phyloP scores from a whole-genome alignment of 2,888 invertebrate genomes.

The Sisyra nigra region DNA sequence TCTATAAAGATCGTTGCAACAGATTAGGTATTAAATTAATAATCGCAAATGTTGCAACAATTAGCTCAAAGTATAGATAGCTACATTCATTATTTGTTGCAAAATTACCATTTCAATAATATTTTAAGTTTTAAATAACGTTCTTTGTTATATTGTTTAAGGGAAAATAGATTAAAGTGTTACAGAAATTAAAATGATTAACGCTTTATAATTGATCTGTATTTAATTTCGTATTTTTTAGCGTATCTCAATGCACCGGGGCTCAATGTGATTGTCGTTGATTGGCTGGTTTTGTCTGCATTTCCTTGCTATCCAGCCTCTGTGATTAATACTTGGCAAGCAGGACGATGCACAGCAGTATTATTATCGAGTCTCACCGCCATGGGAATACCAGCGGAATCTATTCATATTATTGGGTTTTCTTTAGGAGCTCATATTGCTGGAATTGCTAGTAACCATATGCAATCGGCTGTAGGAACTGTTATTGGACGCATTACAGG shows the following conservation, averaged over 20 bases:
- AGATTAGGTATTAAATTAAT: no score
- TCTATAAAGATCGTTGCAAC: no score
- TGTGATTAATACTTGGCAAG: conserved; percentile 38
- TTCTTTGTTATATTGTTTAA: neutral
- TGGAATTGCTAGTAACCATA: conserved; percentile 25
- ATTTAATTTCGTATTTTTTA: no score
- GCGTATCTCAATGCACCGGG: conserved; percentile 23
- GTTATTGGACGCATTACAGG: conserved; percentile 26
- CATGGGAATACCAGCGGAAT: conserved; percentile 21
- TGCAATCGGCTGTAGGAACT: conserved; percentile 19
- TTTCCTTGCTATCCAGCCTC: conserved; percentile 39
- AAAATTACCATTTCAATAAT: neutral
- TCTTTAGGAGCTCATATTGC: conserved; percentile 40
- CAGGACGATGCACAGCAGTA: conserved; percentile 36
- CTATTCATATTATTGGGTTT: conserved; percentile 37
- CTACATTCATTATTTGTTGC: no score
- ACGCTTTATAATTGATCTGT: no score
- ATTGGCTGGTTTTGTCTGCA: conserved; percentile 34
- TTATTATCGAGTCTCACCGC: conserved; percentile 26
- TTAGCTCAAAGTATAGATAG: no score
- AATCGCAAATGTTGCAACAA: no score
- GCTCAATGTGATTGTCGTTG: conserved; percentile 31
- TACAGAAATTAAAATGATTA: neutral
- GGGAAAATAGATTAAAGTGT: neutral
- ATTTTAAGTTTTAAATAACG: neutral